These are phyloP conservation scores for Paradisaea rubra DNA, from an alignment of 2,113 vertebrate genomes.

Conservation along the genomic window DNA sequence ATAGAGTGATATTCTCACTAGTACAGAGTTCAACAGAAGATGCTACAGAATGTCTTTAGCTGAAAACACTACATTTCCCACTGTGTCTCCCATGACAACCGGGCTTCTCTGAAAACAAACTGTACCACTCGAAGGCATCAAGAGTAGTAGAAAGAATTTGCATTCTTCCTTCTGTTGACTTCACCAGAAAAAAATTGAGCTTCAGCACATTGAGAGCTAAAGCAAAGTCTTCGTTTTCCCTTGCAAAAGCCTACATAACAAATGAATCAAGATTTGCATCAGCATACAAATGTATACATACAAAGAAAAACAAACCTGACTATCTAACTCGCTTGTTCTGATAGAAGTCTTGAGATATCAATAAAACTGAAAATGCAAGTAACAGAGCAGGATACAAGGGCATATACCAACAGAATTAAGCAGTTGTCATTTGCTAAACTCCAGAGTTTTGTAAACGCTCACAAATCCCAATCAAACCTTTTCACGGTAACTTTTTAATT, in stretches of 20 bases:
- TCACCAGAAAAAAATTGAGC: neutral
- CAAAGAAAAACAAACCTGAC: neutral
- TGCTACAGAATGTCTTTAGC: neutral
- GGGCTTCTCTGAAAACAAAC: slow-evolving; percentile 12
- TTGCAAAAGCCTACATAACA: neutral
- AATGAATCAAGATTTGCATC: neutral
- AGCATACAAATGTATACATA: neutral
- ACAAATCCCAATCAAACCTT: neutral
- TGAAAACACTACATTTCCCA: slow-evolving; percentile 20
- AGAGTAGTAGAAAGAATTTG: slow-evolving; percentile 2
- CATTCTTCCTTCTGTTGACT: neutral
- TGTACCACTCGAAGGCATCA: neutral
- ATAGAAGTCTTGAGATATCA: neutral
- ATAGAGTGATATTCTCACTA: neutral
- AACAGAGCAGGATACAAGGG: neutral
- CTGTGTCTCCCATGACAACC: slow-evolving; percentile 41
- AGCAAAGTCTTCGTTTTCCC: neutral
- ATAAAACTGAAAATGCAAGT: neutral
- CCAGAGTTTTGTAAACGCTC: neutral
- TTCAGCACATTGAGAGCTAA: neutral
- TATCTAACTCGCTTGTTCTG: neutral
- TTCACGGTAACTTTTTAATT: neutral
- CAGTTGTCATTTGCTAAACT: neutral
- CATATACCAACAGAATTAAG: neutral
- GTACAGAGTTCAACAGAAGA: slow-evolving; percentile 3